phyloP scores from a whole-genome alignment of 1,140 invertebrate species.

The Choristoneura fumiferana region DNA sequence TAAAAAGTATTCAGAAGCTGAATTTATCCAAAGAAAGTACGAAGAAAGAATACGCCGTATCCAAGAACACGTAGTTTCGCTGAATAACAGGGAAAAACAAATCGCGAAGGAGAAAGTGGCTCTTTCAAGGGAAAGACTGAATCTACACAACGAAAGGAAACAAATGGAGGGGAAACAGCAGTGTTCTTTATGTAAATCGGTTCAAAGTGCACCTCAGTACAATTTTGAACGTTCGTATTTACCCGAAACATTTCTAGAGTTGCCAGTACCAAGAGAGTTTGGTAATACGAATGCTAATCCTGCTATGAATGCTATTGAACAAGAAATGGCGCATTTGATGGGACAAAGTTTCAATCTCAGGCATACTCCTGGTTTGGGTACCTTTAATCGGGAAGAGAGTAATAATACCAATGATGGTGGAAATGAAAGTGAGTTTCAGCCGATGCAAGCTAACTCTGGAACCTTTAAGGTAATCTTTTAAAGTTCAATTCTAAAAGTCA shows the following conservation, averaged over 20 bases:
- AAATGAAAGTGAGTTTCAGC: conserved; percentile 23
- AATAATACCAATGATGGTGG: conserved; percentile 16
- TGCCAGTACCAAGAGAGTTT: conserved; percentile 42
- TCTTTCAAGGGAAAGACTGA: conserved; percentile 67
- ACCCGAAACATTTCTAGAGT: conserved; percentile 37
- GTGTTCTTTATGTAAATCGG: conserved; percentile 62
- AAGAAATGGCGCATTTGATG: conserved; percentile 60
- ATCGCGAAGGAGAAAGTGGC: conserved; percentile 74
- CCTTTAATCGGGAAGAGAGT: conserved; percentile 2
- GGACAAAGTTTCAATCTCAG: conserved; percentile 40
- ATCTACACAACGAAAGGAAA: conserved; percentile 68
- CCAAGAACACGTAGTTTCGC: conserved; percentile 70
- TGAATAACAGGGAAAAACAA: conserved; percentile 71
- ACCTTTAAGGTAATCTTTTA: conserved; percentile 41
- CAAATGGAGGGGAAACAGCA: conserved; percentile 57
- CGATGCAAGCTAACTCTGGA: conserved; percentile 31
- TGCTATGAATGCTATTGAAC: conserved; percentile 51
- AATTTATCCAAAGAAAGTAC: conserved; percentile 65
- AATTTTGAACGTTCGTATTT: conserved; percentile 38
- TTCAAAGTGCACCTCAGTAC: conserved; percentile 38
- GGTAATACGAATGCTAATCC: conserved; percentile 36
- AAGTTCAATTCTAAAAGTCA: not conserved
- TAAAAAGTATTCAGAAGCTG: conserved; percentile 67
- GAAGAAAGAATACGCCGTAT: conserved; percentile 70
- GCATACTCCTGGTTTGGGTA: conserved; percentile 25